Evolutionary conservation across 2,113 vertebrate species (phyloP).

Genomic region (Leptobrachium ailaonicum): DNA sequence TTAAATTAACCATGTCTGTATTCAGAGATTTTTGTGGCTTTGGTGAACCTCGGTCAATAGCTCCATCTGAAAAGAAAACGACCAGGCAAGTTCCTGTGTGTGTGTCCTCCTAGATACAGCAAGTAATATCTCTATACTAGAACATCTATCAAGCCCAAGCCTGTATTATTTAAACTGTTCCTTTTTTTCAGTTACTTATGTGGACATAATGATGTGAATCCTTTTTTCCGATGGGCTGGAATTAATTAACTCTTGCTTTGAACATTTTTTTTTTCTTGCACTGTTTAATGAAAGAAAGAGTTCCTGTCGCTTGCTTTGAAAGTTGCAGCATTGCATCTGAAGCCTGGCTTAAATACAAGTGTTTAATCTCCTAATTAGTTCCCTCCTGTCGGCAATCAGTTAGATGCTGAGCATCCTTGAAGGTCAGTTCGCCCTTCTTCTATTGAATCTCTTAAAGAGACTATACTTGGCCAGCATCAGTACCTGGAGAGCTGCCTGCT

Average conservation of each 20-base stretch:
- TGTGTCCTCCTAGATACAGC: too few species aligned
- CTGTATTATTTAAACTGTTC: conserved; percentile 19
- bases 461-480: conserved; percentile 51
- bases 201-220: conserved; percentile 52
- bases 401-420: conserved; percentile 57
- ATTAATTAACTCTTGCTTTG: conserved; percentile 57
- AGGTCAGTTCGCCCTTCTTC: conserved; percentile 60
- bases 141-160: conserved; percentile 5
- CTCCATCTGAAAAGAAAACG: too few species aligned
- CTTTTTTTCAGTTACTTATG: neutral
- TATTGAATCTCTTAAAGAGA: conserved; percentile 57
- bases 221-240: conserved; percentile 46
- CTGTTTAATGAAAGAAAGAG: conserved; percentile 51
- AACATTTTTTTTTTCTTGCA: conserved; percentile 45
- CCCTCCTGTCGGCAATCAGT: conserved; percentile 60
- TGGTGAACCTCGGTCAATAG: too few species aligned
- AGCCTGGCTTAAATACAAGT: conserved; percentile 66
- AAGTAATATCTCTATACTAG: neutral
- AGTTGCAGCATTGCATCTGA: conserved; percentile 47
- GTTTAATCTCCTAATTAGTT: conserved; percentile 66
- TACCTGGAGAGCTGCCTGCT: conserved; percentile 54
- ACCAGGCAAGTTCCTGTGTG: too few species aligned
- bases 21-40: too few species aligned
- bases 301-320: conserved; percentile 49
- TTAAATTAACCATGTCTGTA: too few species aligned